Base-by-base conservation (phyloP, 2,888 invertebrate species). In the Diarsia dahlii region DNA sequence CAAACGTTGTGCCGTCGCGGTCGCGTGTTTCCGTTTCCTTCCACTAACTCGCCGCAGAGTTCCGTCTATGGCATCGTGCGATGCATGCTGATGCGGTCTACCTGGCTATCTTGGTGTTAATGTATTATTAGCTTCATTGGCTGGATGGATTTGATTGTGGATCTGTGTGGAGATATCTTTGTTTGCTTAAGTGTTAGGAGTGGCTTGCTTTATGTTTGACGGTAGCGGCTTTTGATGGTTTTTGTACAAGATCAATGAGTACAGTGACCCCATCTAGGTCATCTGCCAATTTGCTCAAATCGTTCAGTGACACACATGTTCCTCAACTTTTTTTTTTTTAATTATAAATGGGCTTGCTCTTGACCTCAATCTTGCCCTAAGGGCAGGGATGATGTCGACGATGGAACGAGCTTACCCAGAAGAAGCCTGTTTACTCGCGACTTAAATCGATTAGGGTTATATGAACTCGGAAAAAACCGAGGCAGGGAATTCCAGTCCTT, bases 1-100 rank as follows among this genome's bases (percentile, higher is more conserved):
- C 88, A 84, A 85, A 87, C 88, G 86, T 13, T 70, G 69, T 74
- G 87, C 88, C 78, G 85, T 84, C 87, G 90, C 83, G 90, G 90
- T 83, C 87, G 86, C 87, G 76, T 85, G 88, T 90, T 91, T 92
- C 92, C 92, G 92, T 82, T 92, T 92, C 92, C 92, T 90, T 84
- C 87, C 88, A 90, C 89, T 82, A 86, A 80, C 87, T 87, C 85
- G 89, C 92, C 92, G 85, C 92, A 92, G 84, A 90, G 92, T 91
- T 92, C 92, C 92, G 91, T 85, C 87, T 83, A 84, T 78, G 80
- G 84, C 74, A 88, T 78, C 87, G 86, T 85, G 86, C 84, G 89
- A 87, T 89, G 89, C 89, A 89, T 91, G 84, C 76, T 88, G 85
- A 89, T 89, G 86, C 62, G 85, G 86, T 81, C 67, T 79, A 78